Evolutionary conservation across 2,888 invertebrate species (phyloP).

Genomic region (Eulithis testata): DNA sequence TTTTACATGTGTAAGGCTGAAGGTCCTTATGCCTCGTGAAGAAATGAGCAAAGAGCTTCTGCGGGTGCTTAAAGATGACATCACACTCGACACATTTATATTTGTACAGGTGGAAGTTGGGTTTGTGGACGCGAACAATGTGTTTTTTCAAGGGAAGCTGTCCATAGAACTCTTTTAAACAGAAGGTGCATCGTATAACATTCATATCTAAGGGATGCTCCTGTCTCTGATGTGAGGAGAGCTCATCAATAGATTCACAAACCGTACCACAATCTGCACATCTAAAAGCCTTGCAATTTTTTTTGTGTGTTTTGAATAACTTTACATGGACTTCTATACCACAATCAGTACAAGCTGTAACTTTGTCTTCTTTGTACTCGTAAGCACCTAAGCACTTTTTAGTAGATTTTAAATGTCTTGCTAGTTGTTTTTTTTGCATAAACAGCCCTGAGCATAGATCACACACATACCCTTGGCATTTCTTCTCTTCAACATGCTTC

Average conservation of each 20-base stretch:
- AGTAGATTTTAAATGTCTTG: slow-evolving; percentile 43
- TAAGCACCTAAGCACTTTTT: slow-evolving; percentile 32
- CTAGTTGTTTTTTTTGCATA: slow-evolving; percentile 42
- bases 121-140: slow-evolving; percentile 56
- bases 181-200: slow-evolving; percentile 59
- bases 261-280: slow-evolving; percentile 56
- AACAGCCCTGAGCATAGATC: slow-evolving; percentile 56
- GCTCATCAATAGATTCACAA: slow-evolving; percentile 52
- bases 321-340: slow-evolving; percentile 35
- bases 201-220: slow-evolving; percentile 55
- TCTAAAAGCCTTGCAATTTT: slow-evolving; percentile 55
- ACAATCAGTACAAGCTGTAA: slow-evolving; percentile 51
- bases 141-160: slow-evolving; percentile 57
- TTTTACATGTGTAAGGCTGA: slow-evolving; percentile 67
- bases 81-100: slow-evolving; percentile 66
- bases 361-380: slow-evolving; percentile 2
- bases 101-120: slow-evolving; percentile 63
- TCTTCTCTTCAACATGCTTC: slow-evolving; percentile 51
- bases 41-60: slow-evolving; percentile 68
- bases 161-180: slow-evolving; percentile 64
- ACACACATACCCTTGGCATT: slow-evolving; percentile 54
- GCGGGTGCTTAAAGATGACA: slow-evolving; percentile 65
- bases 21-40: slow-evolving; percentile 62
- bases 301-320: slow-evolving; percentile 45
- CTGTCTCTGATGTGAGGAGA: slow-evolving; percentile 56